Evolutionary conservation across 2,113 vertebrate genomes (phyloP).

Genomic region (Cephalopterus ornatus): DNA sequence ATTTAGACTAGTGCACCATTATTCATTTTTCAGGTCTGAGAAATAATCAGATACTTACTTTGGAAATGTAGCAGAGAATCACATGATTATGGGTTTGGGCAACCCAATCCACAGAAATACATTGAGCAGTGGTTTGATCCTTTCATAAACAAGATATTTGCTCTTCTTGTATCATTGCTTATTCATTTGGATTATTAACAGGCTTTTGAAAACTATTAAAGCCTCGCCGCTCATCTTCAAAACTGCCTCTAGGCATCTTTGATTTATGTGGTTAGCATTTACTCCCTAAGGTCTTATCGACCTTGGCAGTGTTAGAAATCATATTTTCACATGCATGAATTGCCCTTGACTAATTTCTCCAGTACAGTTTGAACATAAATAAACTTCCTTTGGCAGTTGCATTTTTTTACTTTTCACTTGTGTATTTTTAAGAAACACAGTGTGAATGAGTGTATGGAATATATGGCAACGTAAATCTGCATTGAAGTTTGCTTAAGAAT

Average conservation of each 20-base stretch:
- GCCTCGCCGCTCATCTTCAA: neutral
- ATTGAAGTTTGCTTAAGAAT: neutral
- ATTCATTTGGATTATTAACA: neutral
- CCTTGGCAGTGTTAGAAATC: conserved; percentile 42
- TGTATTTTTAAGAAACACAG: neutral
- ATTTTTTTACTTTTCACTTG: neutral
- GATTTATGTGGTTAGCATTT: conserved; percentile 6
- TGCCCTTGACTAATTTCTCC: conserved; percentile 18
- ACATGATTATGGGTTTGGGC: neutral
- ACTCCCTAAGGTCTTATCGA: conserved; percentile 11
- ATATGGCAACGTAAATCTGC: neutral
- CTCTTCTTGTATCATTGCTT: neutral
- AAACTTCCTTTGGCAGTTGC: neutral
- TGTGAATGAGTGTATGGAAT: neutral
- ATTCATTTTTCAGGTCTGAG: neutral
- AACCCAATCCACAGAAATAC: neutral
- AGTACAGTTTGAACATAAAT: conserved; percentile 11
- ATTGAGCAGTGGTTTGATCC: neutral
- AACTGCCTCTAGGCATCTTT: neutral
- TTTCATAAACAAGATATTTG: neutral
- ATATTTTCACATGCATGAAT: conserved; percentile 47
- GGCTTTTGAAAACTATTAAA: neutral
- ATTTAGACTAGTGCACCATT: neutral
- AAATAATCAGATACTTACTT: neutral
- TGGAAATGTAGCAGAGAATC: neutral